phyloP scores from a whole-genome alignment of 2,888 invertebrate species.

The Tortrix viridana region DNA sequence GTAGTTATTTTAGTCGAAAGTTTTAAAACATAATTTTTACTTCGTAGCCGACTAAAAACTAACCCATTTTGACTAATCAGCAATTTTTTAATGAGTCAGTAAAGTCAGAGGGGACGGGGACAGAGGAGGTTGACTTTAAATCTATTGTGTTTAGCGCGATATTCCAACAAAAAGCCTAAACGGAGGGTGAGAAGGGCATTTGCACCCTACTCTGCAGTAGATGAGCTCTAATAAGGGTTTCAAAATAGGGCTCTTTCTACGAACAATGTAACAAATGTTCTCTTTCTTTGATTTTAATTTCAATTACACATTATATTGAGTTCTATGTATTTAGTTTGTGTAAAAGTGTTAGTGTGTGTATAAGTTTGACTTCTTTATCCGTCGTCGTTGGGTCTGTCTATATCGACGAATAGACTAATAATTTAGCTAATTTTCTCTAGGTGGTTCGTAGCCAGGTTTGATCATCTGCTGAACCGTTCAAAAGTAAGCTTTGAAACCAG shows the following conservation, averaged over 20 bases:
- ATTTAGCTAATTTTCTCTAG: too few relatives aligned
- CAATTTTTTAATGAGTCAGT: slow-evolving; percentile 24
- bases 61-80: slow-evolving; percentile 32
- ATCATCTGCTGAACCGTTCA: too few relatives aligned
- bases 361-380: too few relatives aligned
- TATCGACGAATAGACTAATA: too few relatives aligned
- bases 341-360: too few relatives aligned
- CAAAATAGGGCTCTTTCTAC: slow-evolving; percentile 18
- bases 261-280: slow-evolving; percentile 31
- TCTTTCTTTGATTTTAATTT: slow-evolving; percentile 33
- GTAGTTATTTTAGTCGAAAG: too few relatives aligned
- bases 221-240: slow-evolving; percentile 33
- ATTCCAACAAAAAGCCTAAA: not conserved
- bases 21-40: not conserved
- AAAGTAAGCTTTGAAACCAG: too few relatives aligned
- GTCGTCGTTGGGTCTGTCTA: too few relatives aligned
- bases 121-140: slow-evolving; percentile 9
- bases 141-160: slow-evolving; percentile 24
- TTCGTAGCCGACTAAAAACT: slow-evolving; percentile 3
- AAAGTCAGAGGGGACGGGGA: slow-evolving; percentile 8
- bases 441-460: too few relatives aligned
- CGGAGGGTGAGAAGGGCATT: slow-evolving; percentile 31
- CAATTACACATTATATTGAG: slow-evolving; percentile 21
- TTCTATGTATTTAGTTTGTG: slow-evolving; percentile 8
- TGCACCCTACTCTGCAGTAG: slow-evolving; percentile 29